Percentiles rank a stretch among this genome's conserved stretches.
phyloP scores from a whole-genome alignment of 2,797 vertebrate genomes.

The Crocodylus rhombifer region DNA sequence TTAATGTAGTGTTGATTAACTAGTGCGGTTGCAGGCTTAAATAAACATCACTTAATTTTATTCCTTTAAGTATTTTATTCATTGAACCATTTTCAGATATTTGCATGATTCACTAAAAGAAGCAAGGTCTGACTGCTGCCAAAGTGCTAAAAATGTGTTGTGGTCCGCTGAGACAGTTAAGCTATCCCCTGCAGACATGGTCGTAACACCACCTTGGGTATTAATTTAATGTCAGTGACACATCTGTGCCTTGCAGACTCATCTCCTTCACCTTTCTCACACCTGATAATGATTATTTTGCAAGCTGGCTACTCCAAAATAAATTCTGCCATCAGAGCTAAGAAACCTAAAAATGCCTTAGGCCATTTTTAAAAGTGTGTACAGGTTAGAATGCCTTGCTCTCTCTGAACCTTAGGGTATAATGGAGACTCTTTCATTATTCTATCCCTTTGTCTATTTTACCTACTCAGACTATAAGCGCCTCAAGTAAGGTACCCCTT shows the following conservation, averaged over 20 bases:
- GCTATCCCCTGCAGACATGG: background rate
- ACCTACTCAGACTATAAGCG: constrained; percentile 7
- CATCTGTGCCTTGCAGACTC: background rate
- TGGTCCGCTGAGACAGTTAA: background rate
- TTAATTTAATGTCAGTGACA: accelerated
- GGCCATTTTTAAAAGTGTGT: background rate
- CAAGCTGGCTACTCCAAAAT: background rate
- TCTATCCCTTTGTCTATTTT: background rate
- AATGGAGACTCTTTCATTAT: background rate
- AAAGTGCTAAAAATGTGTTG: background rate
- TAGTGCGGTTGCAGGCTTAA: background rate
- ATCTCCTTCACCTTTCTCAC: background rate
- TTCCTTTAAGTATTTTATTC: background rate
- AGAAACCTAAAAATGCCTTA: background rate
- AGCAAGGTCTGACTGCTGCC: too few species aligned
- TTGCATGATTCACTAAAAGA: background rate
- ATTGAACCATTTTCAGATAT: background rate
- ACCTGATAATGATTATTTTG: background rate
- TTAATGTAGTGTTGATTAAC: background rate
- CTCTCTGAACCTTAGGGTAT: background rate
- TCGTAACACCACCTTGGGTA: accelerated
- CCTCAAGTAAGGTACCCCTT: background rate
- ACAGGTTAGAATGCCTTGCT: background rate
- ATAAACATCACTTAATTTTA: background rate
- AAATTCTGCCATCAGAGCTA: background rate